phyloP scores from a whole-genome alignment of 2,797 vertebrate species.

The Paedocypris micromegethes region DNA sequence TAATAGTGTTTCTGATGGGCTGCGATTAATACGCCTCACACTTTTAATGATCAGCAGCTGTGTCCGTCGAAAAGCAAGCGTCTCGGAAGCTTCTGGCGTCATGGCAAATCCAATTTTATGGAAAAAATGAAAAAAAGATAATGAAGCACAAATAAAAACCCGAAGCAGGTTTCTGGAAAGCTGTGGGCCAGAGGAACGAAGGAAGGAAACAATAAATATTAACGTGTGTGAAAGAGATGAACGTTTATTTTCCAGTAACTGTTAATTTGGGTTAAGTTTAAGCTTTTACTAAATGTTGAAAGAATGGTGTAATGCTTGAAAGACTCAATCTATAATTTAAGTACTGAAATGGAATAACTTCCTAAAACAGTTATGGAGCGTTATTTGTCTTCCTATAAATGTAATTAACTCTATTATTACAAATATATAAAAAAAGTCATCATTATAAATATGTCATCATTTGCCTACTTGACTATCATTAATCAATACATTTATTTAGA shows the following conservation, averaged over 20 bases:
- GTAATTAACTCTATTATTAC: no score
- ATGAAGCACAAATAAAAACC: conserved; percentile 46
- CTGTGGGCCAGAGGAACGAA: conserved; percentile 53
- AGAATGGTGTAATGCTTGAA: no score
- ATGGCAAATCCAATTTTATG: conserved; percentile 31
- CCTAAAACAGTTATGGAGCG: no score
- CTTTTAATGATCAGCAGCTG: conserved; percentile 40
- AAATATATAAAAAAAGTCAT: no score
- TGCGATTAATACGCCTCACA: conserved; percentile 46
- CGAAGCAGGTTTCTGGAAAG: conserved; percentile 47
- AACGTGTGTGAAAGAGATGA: conserved; percentile 54
- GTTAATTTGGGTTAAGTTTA: conserved; percentile 41
- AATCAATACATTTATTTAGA: no score
- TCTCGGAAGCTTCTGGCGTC: conserved; percentile 19
- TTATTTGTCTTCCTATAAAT: no score
- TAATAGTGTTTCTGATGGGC: conserved; percentile 35
- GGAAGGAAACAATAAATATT: conserved; percentile 58
- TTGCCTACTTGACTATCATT: no score
- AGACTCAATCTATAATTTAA: no score
- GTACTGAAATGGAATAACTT: no score
- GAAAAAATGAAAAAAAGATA: conserved; percentile 27
- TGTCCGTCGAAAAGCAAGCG: conserved; percentile 34
- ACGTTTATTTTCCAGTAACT: conserved; percentile 43
- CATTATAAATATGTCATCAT: no score
- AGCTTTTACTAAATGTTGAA: no score